Evolutionary conservation across 2,888 invertebrate genomes (phyloP).

Genomic region (Elgonia sp.): DNA sequence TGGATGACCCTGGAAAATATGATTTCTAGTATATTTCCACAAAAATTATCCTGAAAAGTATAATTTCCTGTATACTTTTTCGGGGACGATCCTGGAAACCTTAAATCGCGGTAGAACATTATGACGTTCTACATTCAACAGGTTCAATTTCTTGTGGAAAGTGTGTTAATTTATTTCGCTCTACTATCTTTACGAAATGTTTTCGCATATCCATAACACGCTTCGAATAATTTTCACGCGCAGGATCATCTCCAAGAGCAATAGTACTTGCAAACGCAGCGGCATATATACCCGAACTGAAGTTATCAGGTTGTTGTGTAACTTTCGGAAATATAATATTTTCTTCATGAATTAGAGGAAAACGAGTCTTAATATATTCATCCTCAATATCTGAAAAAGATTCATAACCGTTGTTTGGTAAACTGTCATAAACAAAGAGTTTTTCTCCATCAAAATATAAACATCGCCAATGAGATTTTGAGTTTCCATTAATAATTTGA

Average conservation of each 20-base stretch:
- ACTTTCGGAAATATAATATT: neutral
- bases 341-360: neutral
- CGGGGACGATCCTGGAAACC: too few species aligned
- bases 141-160: neutral
- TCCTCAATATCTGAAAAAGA: neutral
- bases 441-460: neutral
- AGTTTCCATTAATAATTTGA: neutral
- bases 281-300: constrained; percentile 60
- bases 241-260: neutral
- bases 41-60: too few species aligned
- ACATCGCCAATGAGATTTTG: neutral
- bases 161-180: neutral
- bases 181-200: neutral
- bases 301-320: constrained; percentile 61
- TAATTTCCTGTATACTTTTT: too few species aligned
- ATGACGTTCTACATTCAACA: too few species aligned
- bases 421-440: constrained; percentile 27
- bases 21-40: too few species aligned
- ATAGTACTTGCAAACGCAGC: constrained; percentile 7
- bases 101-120: too few species aligned
- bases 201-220: neutral
- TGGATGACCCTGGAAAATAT: too few species aligned
- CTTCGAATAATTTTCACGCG: neutral
- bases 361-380: constrained; percentile 6
- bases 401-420: neutral